These are phyloP conservation scores for Drosophila hawaiiensis DNA, from an alignment of 2,888 invertebrate genomes.

Conservation along the genomic window DNA sequence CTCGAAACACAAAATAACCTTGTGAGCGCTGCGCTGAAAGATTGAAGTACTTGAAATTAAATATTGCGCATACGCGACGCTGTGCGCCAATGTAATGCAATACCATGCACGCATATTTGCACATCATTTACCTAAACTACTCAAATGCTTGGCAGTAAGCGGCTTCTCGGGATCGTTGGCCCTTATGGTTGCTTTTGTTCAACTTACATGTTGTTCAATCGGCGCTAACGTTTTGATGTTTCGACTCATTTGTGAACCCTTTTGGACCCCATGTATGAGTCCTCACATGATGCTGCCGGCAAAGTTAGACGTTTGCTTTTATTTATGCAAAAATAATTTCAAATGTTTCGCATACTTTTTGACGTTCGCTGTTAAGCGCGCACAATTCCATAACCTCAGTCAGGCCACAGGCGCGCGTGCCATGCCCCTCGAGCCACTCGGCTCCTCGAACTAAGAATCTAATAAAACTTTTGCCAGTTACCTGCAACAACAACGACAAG, in stretches of 20 bases:
- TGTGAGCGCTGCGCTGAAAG: constrained; percentile 26
- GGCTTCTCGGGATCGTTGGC: constrained; percentile 45
- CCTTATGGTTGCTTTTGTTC: constrained; percentile 6
- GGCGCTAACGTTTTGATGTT: constrained; percentile 47
- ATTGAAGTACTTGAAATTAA: constrained; percentile 58
- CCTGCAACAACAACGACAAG: constrained; percentile 37
- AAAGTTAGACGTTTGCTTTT: constrained; percentile 50
- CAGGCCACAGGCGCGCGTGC: constrained; percentile 56
- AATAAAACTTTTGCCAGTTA: constrained; percentile 79
- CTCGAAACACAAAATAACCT: constrained; percentile 37
- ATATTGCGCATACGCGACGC: constrained; percentile 69
- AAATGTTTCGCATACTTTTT: constrained; percentile 74
- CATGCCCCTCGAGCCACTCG: constrained; percentile 9
- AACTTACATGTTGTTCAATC: constrained; percentile 36
- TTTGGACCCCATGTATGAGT: constrained; percentile 30
- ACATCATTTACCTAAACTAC: constrained; percentile 61
- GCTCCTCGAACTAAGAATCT: constrained; percentile 66
- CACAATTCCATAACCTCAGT: constrained; percentile 69
- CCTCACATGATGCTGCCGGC: constrained; percentile 20
- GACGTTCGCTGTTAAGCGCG: constrained; percentile 44
- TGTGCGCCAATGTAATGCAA: constrained; percentile 24
- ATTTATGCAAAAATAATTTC: constrained; percentile 80
- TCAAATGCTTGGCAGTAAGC: constrained; percentile 40
- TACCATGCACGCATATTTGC: constrained; percentile 62
- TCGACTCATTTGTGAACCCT: constrained; percentile 69